Evolutionary conservation across 2,113 vertebrate genomes (phyloP).

Genomic region (Platichthys stellatus): DNA sequence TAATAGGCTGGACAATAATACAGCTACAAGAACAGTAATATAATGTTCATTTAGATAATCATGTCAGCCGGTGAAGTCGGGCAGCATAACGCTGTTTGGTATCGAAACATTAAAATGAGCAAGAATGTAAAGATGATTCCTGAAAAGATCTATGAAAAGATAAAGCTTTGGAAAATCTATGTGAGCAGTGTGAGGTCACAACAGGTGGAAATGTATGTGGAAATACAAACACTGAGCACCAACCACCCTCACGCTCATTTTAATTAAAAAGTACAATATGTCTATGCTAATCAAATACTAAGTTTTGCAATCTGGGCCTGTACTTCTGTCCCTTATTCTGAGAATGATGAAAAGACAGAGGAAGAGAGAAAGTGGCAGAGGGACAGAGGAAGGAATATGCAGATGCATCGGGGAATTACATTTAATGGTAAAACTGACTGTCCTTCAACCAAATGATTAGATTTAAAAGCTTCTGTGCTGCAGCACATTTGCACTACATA

Average conservation of each 20-base stretch:
- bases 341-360: too few relatives aligned
- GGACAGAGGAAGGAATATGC: not conserved
- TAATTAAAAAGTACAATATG: too few relatives aligned
- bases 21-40: slow-evolving; percentile 7
- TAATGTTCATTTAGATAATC: slow-evolving; percentile 5
- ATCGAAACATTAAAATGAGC: not conserved
- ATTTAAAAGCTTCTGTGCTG: slow-evolving; percentile 19
- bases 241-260: too few relatives aligned
- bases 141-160: not conserved
- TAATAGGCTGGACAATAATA: slow-evolving; percentile 16
- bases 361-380: too few relatives aligned
- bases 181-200: not conserved
- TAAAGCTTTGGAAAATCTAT: slow-evolving; percentile 3
- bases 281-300: too few relatives aligned
- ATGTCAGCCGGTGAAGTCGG: not conserved
- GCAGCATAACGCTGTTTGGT: slow-evolving; percentile 1
- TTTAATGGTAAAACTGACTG: slow-evolving; percentile 35
- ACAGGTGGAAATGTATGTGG: not conserved
- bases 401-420: slow-evolving; percentile 39
- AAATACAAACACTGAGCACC: not conserved
- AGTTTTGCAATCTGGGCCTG: too few relatives aligned
- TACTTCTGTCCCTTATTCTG: too few relatives aligned
- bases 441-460: slow-evolving; percentile 41
- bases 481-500: slow-evolving; percentile 44
- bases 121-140: not conserved